A percentile compares a stretch with the other conserved stretches of the same genome.
Evolutionary conservation across 23 tunicate genomes (phyloP).

Genomic region (Oikopleura albicans): DNA sequence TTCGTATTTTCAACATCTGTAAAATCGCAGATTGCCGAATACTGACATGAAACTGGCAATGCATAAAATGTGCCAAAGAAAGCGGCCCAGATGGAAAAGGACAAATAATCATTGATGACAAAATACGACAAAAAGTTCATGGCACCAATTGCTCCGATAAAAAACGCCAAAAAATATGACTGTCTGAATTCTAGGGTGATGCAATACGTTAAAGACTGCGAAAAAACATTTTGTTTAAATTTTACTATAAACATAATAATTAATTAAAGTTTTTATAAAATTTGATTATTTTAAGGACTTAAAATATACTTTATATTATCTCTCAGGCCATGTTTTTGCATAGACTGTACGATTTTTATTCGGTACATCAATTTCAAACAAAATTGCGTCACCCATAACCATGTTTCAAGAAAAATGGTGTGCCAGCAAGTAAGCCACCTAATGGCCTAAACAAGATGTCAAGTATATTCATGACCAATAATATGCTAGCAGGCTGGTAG

Average conservation of each 20-base stretch:
- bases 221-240: too few species aligned
- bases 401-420: background rate
- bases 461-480: background rate
- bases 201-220: too few species aligned
- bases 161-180: background rate
- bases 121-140: background rate
- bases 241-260: too few species aligned
- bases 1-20: background rate
- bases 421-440: background rate
- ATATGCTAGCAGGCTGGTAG: background rate
- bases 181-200: too few species aligned
- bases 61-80: slow-evolving; percentile 1
- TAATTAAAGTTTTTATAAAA: too few species aligned
- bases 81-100: background rate
- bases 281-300: too few species aligned
- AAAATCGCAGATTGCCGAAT: background rate
- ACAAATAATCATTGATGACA: background rate
- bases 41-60: background rate
- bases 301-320: too few species aligned
- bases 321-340: too few species aligned
- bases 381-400: too few species aligned
- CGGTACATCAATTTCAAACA: too few species aligned
- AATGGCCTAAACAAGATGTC: background rate
- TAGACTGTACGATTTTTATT: too few species aligned
- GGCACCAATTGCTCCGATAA: background rate